Base-by-base conservation (phyloP, 2,888 invertebrate species). In the Drosophila kanekoi region DNA sequence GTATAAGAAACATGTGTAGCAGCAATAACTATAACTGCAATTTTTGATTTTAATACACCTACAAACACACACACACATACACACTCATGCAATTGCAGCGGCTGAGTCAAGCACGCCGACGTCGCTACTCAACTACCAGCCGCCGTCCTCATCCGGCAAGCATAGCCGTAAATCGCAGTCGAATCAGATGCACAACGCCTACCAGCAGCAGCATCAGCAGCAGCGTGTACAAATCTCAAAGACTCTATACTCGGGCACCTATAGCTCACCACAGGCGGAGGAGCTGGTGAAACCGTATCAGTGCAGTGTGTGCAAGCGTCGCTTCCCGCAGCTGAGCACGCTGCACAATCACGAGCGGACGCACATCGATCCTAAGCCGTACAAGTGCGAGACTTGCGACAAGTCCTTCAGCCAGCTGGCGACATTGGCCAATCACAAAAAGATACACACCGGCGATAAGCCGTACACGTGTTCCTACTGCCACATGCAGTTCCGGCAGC, bases 401-500 rank as follows among this genome's bases (percentile, higher is more conserved):
- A 91, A 91, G 74, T 91, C 91, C 66, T 91, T 91, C 60, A 91
- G 87, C 78, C 91, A 91, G 73, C 77, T 87, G 76, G 91, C 91
- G 60, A 91, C 91, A 47, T 67, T 91, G 80, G 90, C 91, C 67
- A 91, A 91, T 73, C 91, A 91, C 68, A 90, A 90, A 81, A 91
- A 91, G 78, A 89, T 91, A 58, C 91, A 91, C 69, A 90, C 91
- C 53, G 91, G 90, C 57, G 90, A 90, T 32, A 91, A 91, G 81
- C 91, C 90, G 41, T 91, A 90, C 72, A 89, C 91, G 76, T 91
- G 91, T 84, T 87, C 88, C 83, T 91, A 90, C 75, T 91, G 91
- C 63, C 91, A 91, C 63, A 90, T 91, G 91, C 87, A 91, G 79
- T 91, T 91, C 83, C 91, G 91, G n/a, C 91, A 91, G 79, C 91